Base-by-base conservation (phyloP, 2,888 invertebrate genomes). In the Megamerina dolium region DNA sequence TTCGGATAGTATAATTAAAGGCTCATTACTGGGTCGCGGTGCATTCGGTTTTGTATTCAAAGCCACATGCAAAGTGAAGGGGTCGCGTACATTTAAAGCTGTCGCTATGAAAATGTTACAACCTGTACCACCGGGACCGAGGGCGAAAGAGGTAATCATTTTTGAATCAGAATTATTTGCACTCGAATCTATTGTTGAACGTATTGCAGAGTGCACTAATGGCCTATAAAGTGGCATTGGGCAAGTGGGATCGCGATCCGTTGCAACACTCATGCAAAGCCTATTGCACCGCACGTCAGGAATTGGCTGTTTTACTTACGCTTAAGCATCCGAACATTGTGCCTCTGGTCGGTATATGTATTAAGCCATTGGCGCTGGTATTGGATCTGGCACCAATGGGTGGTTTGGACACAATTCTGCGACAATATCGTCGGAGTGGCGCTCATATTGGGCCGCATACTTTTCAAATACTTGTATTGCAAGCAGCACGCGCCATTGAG, bases 41-140 rank as follows among this genome's bases (percentile, higher is more conserved):
- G 95, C 96, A 0, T 99, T 97, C 75, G 97, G 97, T 3, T 94
- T 96, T 57, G 99, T 99, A 8, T 92, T 93, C 66, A 81, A 85
- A 58, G 92, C 87, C 2, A 76, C 76, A 5, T 86, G 84, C 68
- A 81, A 81, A 51, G 66, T 77, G 34, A 73, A 79, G 33, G 75
- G 76, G 8, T 73, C 76, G 2, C 75, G 77, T 39, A 70, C 73
- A 3, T 75, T 77, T 44, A 75, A 79, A 16, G 80, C 85, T 45
- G 88, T 95, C 2, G 96, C 97, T 1, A 83, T 96, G 74, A 97
- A 97, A 74, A 92, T 95, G 81, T 72, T 96, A 45, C 94, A 95
- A 68, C 95, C 96, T 0, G 90, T 93, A 9, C 86, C 89, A 46
- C 93, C 94, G 3, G 91, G 72, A 8, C 65, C 70, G 1, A 57